A percentile compares a stretch with the other conserved stretches of the same genome.
Evolutionary conservation across 2,113 vertebrate species (phyloP).

Genomic region (Pantherophis guttatus): DNA sequence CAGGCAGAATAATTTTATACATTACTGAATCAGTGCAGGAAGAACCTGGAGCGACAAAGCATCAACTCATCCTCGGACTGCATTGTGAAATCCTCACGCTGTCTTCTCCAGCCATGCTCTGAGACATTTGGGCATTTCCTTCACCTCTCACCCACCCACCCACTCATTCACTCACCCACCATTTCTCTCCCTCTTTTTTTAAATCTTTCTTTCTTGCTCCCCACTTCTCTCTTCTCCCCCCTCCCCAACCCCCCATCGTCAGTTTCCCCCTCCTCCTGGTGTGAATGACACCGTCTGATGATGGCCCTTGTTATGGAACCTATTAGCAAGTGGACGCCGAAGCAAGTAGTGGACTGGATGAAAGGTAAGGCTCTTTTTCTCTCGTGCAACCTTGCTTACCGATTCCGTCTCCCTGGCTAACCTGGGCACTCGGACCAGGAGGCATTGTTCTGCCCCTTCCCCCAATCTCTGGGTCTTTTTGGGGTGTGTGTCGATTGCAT

Average conservation of each 20-base stretch:
- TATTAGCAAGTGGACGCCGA: constrained; percentile 90
- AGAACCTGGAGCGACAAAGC: constrained; percentile 70
- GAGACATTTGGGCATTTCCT: constrained; percentile 63
- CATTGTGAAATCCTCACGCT: constrained; percentile 72
- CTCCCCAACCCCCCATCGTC: constrained; percentile 33
- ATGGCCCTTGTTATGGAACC: constrained; percentile 92
- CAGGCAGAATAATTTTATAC: constrained; percentile 71
- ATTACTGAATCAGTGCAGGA: constrained; percentile 74
- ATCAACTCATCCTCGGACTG: constrained; percentile 73
- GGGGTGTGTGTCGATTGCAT: constrained; percentile 51
- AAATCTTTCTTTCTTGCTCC: constrained; percentile 39
- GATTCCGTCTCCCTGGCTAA: neutral
- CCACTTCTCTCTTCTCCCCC: constrained; percentile 41
- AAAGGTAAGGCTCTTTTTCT: constrained; percentile 79
- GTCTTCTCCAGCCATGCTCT: constrained; percentile 77
- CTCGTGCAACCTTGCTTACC: neutral
- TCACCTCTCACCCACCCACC: constrained; percentile 50
- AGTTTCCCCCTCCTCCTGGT: constrained; percentile 59
- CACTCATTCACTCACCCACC: constrained; percentile 13
- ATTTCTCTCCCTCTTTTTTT: constrained; percentile 41
- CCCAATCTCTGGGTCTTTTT: constrained; percentile 24
- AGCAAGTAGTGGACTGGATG: constrained; percentile 91
- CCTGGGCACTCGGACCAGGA: constrained; percentile 38
- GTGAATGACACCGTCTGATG: constrained; percentile 77
- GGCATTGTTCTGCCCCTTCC: constrained; percentile 25